Evolutionary conservation across 2,113 vertebrate genomes (phyloP).

Genomic region (Lamprotornis superbus): DNA sequence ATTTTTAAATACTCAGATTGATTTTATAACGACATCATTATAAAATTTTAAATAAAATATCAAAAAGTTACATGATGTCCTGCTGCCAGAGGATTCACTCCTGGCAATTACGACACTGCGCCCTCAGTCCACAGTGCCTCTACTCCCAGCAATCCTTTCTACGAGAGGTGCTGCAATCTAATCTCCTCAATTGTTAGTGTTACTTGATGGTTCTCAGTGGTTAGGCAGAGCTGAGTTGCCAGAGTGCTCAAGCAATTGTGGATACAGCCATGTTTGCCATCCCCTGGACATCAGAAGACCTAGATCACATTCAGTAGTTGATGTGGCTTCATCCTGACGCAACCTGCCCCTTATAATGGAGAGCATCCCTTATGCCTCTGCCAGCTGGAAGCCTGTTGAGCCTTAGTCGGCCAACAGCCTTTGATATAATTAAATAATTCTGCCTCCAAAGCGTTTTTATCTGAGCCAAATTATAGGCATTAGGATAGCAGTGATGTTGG

Average conservation of each 20-base stretch:
- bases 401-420: not conserved
- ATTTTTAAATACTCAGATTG: not conserved
- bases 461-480: conserved; percentile 29
- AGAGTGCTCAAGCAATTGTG: fast-evolving
- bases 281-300: not conserved
- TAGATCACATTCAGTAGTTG: too few species aligned
- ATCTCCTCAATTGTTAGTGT: not conserved
- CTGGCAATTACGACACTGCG: fast-evolving
- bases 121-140: not conserved
- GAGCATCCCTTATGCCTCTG: not conserved
- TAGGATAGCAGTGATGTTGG: not conserved
- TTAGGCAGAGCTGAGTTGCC: not conserved
- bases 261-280: not conserved
- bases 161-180: not conserved
- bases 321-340: not conserved
- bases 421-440: conserved; percentile 33
- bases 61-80: not conserved
- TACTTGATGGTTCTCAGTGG: not conserved
- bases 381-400: conserved; percentile 41
- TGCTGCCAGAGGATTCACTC: not conserved
- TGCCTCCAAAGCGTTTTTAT: not conserved
- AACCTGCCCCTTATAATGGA: not conserved
- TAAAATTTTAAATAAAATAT: not conserved
- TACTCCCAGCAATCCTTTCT: not conserved
- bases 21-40: not conserved